Conservation (phyloP, 2,113 vertebrate genomes). For the Carassius carassius region DNA sequence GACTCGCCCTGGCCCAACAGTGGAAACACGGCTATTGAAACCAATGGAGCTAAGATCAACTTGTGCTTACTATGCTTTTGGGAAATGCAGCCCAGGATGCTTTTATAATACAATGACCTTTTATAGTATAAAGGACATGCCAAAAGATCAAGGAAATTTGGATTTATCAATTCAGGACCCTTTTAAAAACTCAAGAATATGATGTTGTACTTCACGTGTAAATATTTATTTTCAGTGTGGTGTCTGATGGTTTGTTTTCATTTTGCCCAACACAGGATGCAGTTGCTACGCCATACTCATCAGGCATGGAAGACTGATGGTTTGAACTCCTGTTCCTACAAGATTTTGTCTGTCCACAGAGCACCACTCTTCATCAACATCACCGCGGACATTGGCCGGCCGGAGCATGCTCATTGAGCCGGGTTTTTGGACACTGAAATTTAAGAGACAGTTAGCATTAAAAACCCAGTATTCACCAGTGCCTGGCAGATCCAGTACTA, state of each 20-base stretch:
- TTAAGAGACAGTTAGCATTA: background rate
- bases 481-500: conserved; percentile 2
- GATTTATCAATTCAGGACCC: no score
- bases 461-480: conserved; percentile 6
- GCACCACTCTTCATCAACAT: conserved; percentile 86
- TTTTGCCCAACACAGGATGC: conserved; percentile 79
- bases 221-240: background rate
- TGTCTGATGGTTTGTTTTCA: background rate
- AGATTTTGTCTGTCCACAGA: conserved; percentile 79
- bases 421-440: background rate
- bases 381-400: conserved; percentile 85
- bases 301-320: conserved; percentile 86
- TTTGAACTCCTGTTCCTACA: conserved; percentile 87
- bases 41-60: no score
- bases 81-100: no score
- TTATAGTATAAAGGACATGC: no score
- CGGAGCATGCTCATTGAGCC: conserved; percentile 51
- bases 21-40: no score
- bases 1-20: no score
- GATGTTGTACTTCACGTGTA: no score
- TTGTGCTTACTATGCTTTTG: no score
- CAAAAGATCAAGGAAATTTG: no score
- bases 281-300: conserved; percentile 79
- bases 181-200: no score
- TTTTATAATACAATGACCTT: no score